Base-by-base conservation (phyloP, 2,888 invertebrate genomes). In the Caenorhabditis sinica region DNA sequence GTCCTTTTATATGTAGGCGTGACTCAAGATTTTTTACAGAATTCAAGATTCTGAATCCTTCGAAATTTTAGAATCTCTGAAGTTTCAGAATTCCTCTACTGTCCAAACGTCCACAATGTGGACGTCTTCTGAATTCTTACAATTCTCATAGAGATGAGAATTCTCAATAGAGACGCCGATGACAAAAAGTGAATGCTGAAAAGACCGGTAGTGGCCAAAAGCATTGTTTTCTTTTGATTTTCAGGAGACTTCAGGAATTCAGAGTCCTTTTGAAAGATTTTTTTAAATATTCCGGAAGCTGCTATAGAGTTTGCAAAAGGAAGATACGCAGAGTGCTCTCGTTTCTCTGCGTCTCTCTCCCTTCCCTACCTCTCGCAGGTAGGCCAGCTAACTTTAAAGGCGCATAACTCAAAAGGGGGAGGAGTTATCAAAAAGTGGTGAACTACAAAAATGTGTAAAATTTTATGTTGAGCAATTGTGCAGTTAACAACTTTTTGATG, bases 51-150 rank as follows among this genome's bases (percentile, higher is more conserved):
- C 63, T 8, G 13, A 63, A 43, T 43, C 20, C 6, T 33, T 5
- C 60, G n/a, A 36, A 51, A 60, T n/a, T 36, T 60, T 30, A 58
- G 13, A 30, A 58, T 33, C 33, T 40, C 13, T 2, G 13, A 40
- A 40, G 33, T 33, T 33, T 45, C 45, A 45, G 40, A 51, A 51
- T 51, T 51, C 51, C 51, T 40, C 40, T 6, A 40, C 6, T 40
- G 40, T 40, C 40, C 40, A 40, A 30, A 58, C 56, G 17, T 30
- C 30, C 61, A 43, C 30, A 17, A n/a, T n/a, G 49, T 49, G 49
- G 65, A 66, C 45, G 65, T 49, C 65, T 66, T 66, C 65, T 30
- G 49, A 66, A 66, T 66, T 66, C 49, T 66, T 66, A 30, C 65
- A 49, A 66, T 66, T 28, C 17, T 49, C 28, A 11, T 40, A 13